phyloP scores from a whole-genome alignment of 2,797 vertebrate species.

The Somateria mollissima region DNA sequence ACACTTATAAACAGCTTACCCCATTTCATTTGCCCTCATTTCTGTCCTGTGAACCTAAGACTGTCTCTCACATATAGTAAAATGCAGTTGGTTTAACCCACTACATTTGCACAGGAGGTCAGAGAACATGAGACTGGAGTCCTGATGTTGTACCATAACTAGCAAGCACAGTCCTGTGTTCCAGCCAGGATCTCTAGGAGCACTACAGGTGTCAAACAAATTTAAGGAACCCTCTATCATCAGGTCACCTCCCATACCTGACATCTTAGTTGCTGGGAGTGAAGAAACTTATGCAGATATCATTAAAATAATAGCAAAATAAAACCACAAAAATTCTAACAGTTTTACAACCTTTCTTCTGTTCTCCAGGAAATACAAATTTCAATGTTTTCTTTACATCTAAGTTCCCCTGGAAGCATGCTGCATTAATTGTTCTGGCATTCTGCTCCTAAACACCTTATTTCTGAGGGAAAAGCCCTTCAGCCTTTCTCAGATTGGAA shows the following conservation, averaged over 20 bases:
- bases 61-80: background rate
- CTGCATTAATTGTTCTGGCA: background rate
- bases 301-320: background rate
- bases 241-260: background rate
- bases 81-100: background rate
- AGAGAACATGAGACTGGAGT: background rate
- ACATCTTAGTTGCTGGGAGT: background rate
- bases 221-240: background rate
- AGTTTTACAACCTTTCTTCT: background rate
- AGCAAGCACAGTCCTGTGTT: background rate
- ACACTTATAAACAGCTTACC: background rate
- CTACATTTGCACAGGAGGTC: background rate
- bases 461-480: background rate
- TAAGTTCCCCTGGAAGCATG: background rate
- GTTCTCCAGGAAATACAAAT: background rate
- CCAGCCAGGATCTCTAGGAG: background rate
- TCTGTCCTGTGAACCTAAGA: background rate
- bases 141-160: background rate
- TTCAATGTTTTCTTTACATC: background rate
- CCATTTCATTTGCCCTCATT: background rate
- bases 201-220: background rate
- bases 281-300: background rate
- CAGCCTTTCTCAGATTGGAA: background rate
- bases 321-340: background rate
- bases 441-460: background rate